Evolutionary conservation across 92 coral and sea anemone genomes (phyloP), one percentile per base, ranked within the genome.

Genomic region (Scolanthus callimorphus): DNA sequence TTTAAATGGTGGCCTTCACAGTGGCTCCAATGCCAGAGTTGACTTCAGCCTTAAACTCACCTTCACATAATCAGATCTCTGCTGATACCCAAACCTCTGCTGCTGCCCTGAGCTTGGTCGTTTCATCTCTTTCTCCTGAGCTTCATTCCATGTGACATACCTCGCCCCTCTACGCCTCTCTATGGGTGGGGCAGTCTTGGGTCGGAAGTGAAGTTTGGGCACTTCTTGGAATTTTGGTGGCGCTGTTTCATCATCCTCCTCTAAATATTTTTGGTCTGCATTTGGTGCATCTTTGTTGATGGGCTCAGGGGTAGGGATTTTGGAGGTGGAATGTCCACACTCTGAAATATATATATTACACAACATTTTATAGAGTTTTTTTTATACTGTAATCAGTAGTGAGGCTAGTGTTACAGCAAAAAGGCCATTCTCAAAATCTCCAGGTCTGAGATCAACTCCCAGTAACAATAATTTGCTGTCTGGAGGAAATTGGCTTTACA

Each of bases 71-170:
- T 68, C 61, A 4, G 52, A 54, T 25, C 37, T 68, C 11, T 68
- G 65, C 15, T 68, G 65, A 20, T 68, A 68, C 31, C 20, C 29
- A 17, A 68, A 41, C 45, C 39, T 51, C 39, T 10, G 0, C 31
- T 23, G 52, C 29, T 43, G 44, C 20, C 74, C 85, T 45, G 90
- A 78, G 20, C 29, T 29, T 15, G 90, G 77, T 31, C 96, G 58
- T 62, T 59, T 70, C 27, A 55, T 30, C 12, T 65, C 72, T 17
- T 70, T 63, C 51, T 46, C 66, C 57, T 87, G 96, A 15, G 90
- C 96, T 46, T 87, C 90, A 73, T 87, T 87, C 96, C 96, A 87
- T 25, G 96, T 87, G 45, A 87, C 96, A 73, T 87, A 87, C 31
- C 96, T 73, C 15, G 68, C 81, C 8, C 96, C 96, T 20, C 57